phyloP scores from a whole-genome alignment of 1,140 invertebrate genomes.

The Drosophila auraria region DNA sequence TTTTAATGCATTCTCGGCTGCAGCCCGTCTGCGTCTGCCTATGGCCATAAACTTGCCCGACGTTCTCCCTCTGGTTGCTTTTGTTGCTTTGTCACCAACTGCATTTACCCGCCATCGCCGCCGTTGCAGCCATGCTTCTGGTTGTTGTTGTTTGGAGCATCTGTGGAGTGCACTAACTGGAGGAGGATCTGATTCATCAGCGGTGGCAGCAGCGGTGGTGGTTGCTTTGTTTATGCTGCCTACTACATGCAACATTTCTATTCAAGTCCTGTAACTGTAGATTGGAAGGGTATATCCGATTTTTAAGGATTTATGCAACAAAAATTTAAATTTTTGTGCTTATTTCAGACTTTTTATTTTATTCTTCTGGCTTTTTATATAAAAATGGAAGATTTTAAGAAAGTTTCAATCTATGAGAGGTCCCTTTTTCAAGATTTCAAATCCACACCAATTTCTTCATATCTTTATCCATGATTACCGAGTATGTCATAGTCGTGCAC shows the following conservation, averaged over 20 bases:
- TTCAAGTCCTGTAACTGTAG: slow-evolving; percentile 15
- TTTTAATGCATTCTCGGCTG: slow-evolving; percentile 67
- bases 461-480: background rate
- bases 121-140: slow-evolving; percentile 1
- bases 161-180: slow-evolving; percentile 67
- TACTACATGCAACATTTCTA: slow-evolving; percentile 36
- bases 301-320: background rate
- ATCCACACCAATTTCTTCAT: background rate
- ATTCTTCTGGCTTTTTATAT: too few relatives aligned
- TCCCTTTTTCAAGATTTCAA: background rate
- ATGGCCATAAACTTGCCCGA: slow-evolving; percentile 69
- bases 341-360: too few relatives aligned
- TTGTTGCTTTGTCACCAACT: slow-evolving; percentile 58
- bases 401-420: too few relatives aligned
- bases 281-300: background rate
- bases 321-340: too few relatives aligned
- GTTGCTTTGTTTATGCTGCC: slow-evolving; percentile 55
- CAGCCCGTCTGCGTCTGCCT: slow-evolving; percentile 35
- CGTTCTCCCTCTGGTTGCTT: slow-evolving; percentile 18
- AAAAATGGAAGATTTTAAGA: too few relatives aligned
- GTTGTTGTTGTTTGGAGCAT: slow-evolving; percentile 35
- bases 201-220: slow-evolving; percentile 18
- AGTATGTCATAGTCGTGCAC: slow-evolving; percentile 10
- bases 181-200: slow-evolving; percentile 28
- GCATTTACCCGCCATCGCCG: slow-evolving; percentile 16